Evolutionary conservation across 1,140 invertebrate species (phyloP).

Genomic region (Grapholita molesta): DNA sequence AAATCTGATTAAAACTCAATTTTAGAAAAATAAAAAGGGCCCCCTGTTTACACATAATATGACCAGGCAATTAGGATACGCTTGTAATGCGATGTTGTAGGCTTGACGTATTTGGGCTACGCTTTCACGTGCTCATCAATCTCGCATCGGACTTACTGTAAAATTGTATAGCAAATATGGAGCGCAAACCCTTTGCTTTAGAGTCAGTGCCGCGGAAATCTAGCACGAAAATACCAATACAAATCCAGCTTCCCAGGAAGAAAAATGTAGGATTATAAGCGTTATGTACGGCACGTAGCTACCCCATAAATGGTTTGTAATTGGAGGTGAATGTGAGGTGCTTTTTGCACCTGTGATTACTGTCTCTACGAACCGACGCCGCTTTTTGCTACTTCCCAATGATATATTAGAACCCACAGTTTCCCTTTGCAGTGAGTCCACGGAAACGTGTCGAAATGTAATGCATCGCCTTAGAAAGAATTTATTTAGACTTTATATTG

Average conservation of each 20-base stretch:
- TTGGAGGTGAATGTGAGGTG: slow-evolving; percentile 57
- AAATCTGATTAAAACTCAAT: too few relatives aligned
- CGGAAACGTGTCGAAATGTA: background rate
- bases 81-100: background rate
- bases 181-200: background rate
- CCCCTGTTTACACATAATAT: background rate
- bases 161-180: background rate
- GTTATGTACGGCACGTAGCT: slow-evolving; percentile 58
- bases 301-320: slow-evolving; percentile 67
- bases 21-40: too few relatives aligned
- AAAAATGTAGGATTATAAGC: slow-evolving; percentile 49
- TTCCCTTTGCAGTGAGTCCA: background rate
- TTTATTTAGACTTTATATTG: background rate
- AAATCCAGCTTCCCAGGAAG: slow-evolving; percentile 10
- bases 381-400: slow-evolving; percentile 62
- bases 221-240: background rate
- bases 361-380: slow-evolving; percentile 58
- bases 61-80: background rate
- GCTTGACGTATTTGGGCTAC: background rate
- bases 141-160: background rate
- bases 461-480: background rate
- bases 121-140: background rate
- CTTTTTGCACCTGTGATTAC: slow-evolving; percentile 68
- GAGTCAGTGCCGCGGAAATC: background rate
- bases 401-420: slow-evolving; percentile 47